A percentile compares a stretch with the other conserved stretches of the same genome.
Evolutionary conservation across 2,888 invertebrate genomes (phyloP).

Genomic region (Gymnocheta viridis): DNA sequence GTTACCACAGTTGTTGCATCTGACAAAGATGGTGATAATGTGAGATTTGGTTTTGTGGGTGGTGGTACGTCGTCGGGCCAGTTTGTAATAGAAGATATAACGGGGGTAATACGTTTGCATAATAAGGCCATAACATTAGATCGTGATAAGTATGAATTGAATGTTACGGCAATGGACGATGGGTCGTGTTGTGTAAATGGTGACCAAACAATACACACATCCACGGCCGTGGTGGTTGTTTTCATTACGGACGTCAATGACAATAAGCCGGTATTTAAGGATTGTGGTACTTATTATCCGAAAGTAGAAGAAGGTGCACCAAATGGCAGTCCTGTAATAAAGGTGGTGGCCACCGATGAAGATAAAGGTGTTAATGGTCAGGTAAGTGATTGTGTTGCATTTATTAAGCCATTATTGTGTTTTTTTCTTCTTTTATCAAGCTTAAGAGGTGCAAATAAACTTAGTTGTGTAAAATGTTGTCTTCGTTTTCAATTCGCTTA

Average conservation of each 20-base stretch:
- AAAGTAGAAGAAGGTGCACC: constrained; percentile 97
- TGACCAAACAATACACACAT: constrained; percentile 93
- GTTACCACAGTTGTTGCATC: constrained; percentile 98
- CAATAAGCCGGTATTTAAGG: constrained; percentile 97
- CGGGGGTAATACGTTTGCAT: constrained; percentile 95
- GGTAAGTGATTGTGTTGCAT: constrained; percentile 76
- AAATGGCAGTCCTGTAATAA: constrained; percentile 95
- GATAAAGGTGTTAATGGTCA: constrained; percentile 98
- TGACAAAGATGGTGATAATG: constrained; percentile 98
- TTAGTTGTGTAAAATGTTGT: too few relatives aligned
- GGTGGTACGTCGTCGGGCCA: constrained; percentile 95
- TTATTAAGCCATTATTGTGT: neutral
- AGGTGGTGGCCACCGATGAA: constrained; percentile 96
- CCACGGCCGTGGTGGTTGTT: constrained; percentile 96
- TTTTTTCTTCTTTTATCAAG: neutral
- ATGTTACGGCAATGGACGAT: constrained; percentile 98
- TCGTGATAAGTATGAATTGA: constrained; percentile 96
- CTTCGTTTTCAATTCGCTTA: neutral
- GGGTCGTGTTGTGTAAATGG: constrained; percentile 97
- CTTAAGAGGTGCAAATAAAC: neutral
- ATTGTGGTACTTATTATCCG: constrained; percentile 95
- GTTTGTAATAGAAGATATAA: constrained; percentile 97
- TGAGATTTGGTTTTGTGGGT: constrained; percentile 94
- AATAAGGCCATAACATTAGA: constrained; percentile 93
- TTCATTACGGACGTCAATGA: constrained; percentile 99